phyloP scores from a whole-genome alignment of 2,113 vertebrate species.

The Rallus limicola region DNA sequence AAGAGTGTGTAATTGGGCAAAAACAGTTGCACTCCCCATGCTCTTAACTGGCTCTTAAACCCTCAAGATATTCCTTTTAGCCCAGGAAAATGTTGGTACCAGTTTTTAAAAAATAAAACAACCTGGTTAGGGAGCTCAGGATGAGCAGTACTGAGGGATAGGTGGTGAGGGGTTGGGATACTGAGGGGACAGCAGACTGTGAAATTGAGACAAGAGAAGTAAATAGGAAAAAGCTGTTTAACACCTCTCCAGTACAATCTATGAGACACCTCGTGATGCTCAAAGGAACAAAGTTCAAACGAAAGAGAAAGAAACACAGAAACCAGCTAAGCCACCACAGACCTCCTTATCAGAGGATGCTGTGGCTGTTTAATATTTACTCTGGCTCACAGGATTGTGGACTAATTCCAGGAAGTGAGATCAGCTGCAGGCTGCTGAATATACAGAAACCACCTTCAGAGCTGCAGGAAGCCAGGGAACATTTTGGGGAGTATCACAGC shows the following conservation, averaged over 20 bases:
- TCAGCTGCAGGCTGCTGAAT: background rate
- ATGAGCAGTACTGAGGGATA: fast-evolving
- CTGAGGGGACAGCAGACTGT: background rate
- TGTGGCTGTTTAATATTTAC: constrained; percentile 5
- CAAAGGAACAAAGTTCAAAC: constrained; percentile 31
- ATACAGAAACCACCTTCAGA: background rate
- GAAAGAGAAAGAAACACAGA: constrained; percentile 23
- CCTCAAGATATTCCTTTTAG: background rate
- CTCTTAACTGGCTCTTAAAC: background rate
- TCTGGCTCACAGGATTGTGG: background rate
- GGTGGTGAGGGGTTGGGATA: background rate
- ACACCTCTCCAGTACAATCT: background rate
- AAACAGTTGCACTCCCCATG: background rate
- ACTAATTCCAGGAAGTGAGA: constrained; percentile 4
- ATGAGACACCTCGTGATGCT: background rate
- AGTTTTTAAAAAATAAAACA: background rate
- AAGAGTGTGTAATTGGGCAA: background rate
- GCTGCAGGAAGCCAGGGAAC: background rate
- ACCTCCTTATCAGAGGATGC: constrained; percentile 47
- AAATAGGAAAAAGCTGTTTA: background rate
- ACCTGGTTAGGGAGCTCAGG: background rate
- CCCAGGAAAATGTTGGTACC: background rate
- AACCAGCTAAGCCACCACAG: background rate
- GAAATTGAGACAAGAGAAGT: background rate
- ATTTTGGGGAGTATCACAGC: background rate